phyloP scores from a whole-genome alignment of 2,888 invertebrate species.

The Icerya purchasi region DNA sequence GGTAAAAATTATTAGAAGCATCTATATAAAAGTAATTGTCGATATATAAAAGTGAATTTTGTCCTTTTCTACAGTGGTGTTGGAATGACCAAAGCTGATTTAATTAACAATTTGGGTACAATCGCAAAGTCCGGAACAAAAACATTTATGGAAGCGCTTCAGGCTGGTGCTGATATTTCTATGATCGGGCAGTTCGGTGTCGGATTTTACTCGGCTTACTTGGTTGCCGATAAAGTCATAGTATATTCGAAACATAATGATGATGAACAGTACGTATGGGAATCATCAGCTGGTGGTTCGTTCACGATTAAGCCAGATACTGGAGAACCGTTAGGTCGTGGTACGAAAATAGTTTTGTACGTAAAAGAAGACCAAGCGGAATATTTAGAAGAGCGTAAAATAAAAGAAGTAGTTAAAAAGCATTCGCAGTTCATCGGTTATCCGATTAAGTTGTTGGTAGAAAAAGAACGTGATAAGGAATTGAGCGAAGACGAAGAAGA shows the following conservation, averaged over 20 bases:
- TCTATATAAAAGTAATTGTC: no score
- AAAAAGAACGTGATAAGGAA: conserved; percentile 94
- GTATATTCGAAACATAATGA: conserved; percentile 93
- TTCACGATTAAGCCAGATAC: conserved; percentile 67
- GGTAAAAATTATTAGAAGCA: no score
- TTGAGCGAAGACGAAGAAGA: conserved; percentile 81
- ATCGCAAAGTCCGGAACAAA: conserved; percentile 99
- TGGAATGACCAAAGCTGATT: conserved; percentile 98
- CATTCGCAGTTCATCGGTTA: conserved; percentile 98
- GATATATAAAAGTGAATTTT: no score
- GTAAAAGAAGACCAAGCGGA: conserved; percentile 92
- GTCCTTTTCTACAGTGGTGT: conserved; percentile 47
- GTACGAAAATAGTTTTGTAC: conserved; percentile 81
- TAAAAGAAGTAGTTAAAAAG: conserved; percentile 96
- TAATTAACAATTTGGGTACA: conserved; percentile 94
- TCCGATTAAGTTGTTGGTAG: conserved; percentile 83
- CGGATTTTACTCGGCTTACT: conserved; percentile 96
- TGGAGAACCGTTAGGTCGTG: conserved; percentile 60
- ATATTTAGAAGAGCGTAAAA: conserved; percentile 78
- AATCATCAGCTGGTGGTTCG: conserved; percentile 93
- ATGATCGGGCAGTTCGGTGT: conserved; percentile 99
- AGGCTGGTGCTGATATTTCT: conserved; percentile 96
- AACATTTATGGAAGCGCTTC: conserved; percentile 98
- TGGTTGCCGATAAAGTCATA: conserved; percentile 82
- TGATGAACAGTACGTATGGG: conserved; percentile 96